A percentile compares a stretch with the other conserved stretches of the same genome.
Evolutionary conservation across 2,797 vertebrate genomes (phyloP).

Genomic region (Scolopax bukidnonensis): DNA sequence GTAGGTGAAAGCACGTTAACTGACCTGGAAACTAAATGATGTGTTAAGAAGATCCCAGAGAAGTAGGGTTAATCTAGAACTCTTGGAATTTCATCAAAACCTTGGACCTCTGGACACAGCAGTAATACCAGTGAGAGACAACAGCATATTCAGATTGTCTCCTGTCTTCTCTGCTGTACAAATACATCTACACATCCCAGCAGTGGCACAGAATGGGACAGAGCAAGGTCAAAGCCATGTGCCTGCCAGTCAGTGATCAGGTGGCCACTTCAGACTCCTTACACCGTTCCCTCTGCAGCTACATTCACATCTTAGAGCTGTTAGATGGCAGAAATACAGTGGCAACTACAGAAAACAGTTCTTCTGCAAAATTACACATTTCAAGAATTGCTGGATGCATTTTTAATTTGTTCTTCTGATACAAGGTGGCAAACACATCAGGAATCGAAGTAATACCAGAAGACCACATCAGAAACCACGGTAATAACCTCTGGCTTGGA

Average conservation of each 20-base stretch:
- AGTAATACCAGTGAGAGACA: background rate
- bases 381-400: background rate
- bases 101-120: background rate
- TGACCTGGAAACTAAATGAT: background rate
- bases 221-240: background rate
- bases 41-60: background rate
- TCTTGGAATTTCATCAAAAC: background rate
- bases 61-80: background rate
- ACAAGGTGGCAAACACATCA: background rate
- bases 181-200: background rate
- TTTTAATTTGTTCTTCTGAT: background rate
- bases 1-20: background rate
- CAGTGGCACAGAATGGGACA: background rate
- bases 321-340: background rate
- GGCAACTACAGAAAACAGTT: background rate
- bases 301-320: rapidly evolving
- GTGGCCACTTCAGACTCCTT: background rate
- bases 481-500: background rate
- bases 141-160: background rate
- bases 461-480: background rate
- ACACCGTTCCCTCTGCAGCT: background rate
- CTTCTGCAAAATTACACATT: background rate
- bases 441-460: background rate
- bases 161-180: background rate
- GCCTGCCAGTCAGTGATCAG: background rate